Evolutionary conservation across 2,113 vertebrate genomes (phyloP).

Genomic region (Ornithorhynchus anatinus): DNA sequence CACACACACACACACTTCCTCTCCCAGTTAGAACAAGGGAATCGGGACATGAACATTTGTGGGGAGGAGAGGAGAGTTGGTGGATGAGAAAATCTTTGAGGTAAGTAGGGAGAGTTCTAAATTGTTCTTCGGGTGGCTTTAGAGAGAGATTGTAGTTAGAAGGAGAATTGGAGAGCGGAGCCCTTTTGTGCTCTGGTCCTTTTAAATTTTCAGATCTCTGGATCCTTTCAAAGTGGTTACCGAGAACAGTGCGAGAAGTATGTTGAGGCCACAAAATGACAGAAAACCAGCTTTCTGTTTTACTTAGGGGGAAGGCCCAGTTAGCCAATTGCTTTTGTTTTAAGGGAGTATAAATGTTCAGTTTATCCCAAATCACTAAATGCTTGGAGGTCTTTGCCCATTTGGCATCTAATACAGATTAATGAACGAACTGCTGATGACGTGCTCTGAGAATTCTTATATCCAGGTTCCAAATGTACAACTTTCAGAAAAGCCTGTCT

Average conservation of each 20-base stretch:
- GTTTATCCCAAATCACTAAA: not conserved
- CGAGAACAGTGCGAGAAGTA: not conserved
- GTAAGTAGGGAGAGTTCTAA: not conserved
- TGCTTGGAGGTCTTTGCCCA: not conserved
- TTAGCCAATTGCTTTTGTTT: not conserved
- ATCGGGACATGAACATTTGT: not conserved
- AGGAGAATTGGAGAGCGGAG: not conserved
- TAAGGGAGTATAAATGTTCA: not conserved
- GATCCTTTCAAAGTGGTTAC: not conserved
- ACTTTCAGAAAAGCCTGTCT: not conserved
- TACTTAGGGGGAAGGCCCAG: not conserved
- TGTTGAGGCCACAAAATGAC: not conserved
- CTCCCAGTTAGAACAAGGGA: not conserved
- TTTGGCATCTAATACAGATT: not conserved
- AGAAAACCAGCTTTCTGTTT: slow-evolving; percentile 5
- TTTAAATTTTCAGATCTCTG: not conserved
- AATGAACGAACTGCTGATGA: not conserved
- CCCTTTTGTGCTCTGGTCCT: not conserved
- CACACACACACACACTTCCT: not conserved
- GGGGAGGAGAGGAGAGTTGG: not conserved
- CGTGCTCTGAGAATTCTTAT: not conserved
- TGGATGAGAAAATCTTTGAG: not conserved
- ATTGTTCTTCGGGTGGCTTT: too few relatives aligned
- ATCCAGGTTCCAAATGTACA: not conserved
- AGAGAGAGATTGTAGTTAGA: too few relatives aligned